Evolutionary conservation across 2,113 vertebrate species (phyloP), one percentile per base, ranked within the genome.

Genomic region (Benitochromis conjunctus): DNA sequence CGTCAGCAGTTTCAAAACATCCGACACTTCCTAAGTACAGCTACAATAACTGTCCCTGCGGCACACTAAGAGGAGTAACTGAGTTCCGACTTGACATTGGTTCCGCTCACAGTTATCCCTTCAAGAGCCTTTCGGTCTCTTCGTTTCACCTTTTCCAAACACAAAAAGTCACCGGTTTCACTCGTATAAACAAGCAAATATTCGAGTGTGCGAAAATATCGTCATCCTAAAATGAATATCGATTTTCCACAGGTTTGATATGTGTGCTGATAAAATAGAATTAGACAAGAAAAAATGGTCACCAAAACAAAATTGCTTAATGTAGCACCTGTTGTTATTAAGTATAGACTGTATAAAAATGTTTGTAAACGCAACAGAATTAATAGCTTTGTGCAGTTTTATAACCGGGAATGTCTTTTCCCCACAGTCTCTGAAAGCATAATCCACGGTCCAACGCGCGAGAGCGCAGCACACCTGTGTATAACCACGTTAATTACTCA

Each of bases 11-110:
- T 66, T 48, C 9, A 29, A 53, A 24, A 56, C 6, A 21, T 1
- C 16, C 21, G 62, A 14, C 13, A 14, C 13, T 57, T 3, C 0
- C 2, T 0, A 11, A 34, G 81, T 92, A 89, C 34, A 85, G 79
- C 90, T 5, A 5, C 29, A 80, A 82, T 38, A 51, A 12, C 29
- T 5, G 6, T 80, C 83, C 81, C 21, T 1, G 10, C n/a, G n/a
- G 16, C 5, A 29, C 76, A 57, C 8, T 19, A 10, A 13, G 34
- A 5, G 1, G 3, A 26, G 34, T 3, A 2, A 19, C 4, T 5
- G 2, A 2, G 91, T 94, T 95, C 94, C 93, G 86, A 51, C 5
- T n/a, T 11, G 31, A 9, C 10, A 6, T 21, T 7, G 82, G 78
- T 85, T 66, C 81, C 55, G 24, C 26, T 9, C 7, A 36, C 21